Percentiles rank a stretch among this genome's conserved stretches.
phyloP scores from a whole-genome alignment of 2,888 invertebrate species.

The Archips xylosteana region DNA sequence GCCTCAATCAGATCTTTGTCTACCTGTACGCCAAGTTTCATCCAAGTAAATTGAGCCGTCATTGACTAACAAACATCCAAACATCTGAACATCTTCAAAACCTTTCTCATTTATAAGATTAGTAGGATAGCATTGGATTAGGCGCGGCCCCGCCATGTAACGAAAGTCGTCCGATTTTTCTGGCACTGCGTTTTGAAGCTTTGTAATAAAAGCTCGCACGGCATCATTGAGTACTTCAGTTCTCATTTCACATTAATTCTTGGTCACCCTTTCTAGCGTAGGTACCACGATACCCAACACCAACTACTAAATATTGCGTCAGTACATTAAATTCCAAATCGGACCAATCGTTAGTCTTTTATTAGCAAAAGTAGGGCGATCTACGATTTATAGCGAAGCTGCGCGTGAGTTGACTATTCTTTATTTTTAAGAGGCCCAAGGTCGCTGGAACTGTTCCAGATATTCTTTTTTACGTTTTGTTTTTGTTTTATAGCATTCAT shows the following conservation, averaged over 20 bases:
- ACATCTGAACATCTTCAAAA: no score
- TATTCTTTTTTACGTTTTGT: slow-evolving; percentile 61
- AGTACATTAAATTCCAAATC: slow-evolving; percentile 37
- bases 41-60: no score
- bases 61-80: no score
- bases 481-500: slow-evolving; percentile 51
- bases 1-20: no score
- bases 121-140: no score
- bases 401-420: slow-evolving; percentile 70
- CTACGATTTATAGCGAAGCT: slow-evolving; percentile 67
- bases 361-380: slow-evolving; percentile 70
- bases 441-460: slow-evolving; percentile 82
- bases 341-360: slow-evolving; percentile 56
- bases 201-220: neutral
- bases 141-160: no score
- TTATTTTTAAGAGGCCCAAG: slow-evolving; percentile 73
- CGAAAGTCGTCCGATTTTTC: no score
- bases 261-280: neutral
- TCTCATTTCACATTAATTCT: no score
- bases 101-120: no score
- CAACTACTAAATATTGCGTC: slow-evolving; percentile 24
- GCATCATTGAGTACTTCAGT: neutral
- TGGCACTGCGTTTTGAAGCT: no score
- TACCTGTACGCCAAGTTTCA: no score
- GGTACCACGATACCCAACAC: slow-evolving; percentile 31